Conservation (phyloP, 1,140 invertebrate species). For the Nautilus pompilius region DNA sequence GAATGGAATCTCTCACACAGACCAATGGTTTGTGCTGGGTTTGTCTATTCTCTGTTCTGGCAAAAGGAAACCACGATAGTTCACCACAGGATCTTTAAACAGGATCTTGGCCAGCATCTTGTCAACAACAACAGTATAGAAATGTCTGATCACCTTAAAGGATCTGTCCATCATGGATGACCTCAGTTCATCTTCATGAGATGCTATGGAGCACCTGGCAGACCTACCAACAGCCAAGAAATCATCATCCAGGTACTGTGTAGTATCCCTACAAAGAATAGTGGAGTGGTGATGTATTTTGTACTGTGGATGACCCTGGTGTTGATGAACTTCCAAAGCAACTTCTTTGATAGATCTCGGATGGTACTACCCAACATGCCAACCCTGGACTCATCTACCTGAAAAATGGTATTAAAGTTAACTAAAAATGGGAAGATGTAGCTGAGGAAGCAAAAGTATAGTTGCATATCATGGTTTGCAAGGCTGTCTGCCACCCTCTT, state of each 20-base stretch:
- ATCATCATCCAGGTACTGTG: background rate
- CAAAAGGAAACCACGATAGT: too few species aligned
- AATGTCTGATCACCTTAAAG: too few species aligned
- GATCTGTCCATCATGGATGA: too few species aligned
- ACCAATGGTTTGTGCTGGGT: too few species aligned
- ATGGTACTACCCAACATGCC: background rate
- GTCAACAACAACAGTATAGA: too few species aligned
- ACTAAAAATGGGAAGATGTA: constrained; percentile 9
- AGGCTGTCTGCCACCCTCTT: constrained; percentile 4
- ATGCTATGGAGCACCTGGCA: too few species aligned
- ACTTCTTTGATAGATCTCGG: background rate
- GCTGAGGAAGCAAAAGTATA: constrained; percentile 8
- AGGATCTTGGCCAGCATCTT: too few species aligned
- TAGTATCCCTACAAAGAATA: background rate
- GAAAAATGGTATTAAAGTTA: constrained; percentile 19
- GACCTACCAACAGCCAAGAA: constrained; percentile 1
- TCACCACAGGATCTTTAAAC: too few species aligned
- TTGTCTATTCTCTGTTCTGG: too few species aligned
- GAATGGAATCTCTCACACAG: too few species aligned
- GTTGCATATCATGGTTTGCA: background rate
- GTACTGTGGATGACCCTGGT: background rate
- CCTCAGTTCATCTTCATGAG: too few species aligned
- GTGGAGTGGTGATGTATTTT: constrained; percentile 3
- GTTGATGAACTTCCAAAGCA: background rate
- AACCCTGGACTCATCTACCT: too few species aligned